Conservation (phyloP, 2,113 vertebrate species). For the Nycticebus coucang region DNA sequence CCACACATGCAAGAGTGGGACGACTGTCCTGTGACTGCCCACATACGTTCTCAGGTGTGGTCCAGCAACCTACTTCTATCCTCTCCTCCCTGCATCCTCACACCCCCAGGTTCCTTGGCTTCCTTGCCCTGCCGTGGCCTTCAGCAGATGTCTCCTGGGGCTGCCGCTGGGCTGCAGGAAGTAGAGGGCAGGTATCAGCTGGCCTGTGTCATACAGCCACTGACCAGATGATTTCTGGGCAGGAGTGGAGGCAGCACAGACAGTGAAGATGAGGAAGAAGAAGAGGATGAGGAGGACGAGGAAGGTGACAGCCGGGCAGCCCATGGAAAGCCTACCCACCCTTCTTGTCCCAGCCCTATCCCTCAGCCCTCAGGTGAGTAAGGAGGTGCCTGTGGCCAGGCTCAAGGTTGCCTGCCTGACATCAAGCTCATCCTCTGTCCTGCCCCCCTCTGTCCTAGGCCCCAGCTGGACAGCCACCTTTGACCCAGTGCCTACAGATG, state of each 20-base stretch:
- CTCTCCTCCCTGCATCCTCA: not conserved
- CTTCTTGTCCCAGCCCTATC: not conserved
- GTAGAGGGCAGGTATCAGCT: not conserved
- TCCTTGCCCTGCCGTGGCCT: not conserved
- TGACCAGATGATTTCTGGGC: not conserved
- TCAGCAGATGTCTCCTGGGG: not conserved
- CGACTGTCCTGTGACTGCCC: not conserved
- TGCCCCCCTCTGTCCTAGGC: not conserved
- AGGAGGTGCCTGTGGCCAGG: rapidly evolving
- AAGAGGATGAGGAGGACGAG: constrained; percentile 71
- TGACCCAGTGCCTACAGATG: constrained; percentile 61
- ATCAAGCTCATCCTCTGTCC: not conserved
- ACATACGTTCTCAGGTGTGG: not conserved
- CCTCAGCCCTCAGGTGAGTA: constrained; percentile 35
- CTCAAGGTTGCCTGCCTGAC: rapidly evolving
- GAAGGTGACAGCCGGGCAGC: constrained; percentile 22
- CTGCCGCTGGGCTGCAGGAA: not conserved
- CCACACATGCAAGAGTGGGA: not conserved
- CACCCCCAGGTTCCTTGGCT: not conserved
- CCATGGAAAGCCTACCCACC: not conserved
- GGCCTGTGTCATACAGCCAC: rapidly evolving
- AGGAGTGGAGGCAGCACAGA: constrained; percentile 85
- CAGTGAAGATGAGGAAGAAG: constrained; percentile 82
- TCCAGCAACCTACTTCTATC: not conserved
- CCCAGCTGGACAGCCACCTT: constrained; percentile 69